Percentiles rank a stretch among this genome's conserved stretches.
phyloP scores from a whole-genome alignment of 92 coral and sea anemone species.

The Palythoa caribaeorum region DNA sequence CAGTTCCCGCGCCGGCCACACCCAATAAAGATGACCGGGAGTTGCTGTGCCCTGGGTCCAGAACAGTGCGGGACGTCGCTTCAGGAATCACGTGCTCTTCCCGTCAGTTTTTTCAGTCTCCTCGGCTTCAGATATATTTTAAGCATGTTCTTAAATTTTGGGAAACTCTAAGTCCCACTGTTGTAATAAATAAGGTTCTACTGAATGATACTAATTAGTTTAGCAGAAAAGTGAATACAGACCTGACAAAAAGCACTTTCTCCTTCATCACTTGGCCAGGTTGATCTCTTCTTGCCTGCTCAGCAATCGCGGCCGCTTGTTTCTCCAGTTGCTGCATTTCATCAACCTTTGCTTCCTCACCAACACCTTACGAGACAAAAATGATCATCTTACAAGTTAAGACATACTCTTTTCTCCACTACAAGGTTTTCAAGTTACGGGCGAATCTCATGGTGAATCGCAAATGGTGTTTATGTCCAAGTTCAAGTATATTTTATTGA shows the following conservation, averaged over 20 bases:
- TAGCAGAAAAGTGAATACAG: not conserved
- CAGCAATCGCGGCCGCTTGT: conserved; percentile 81
- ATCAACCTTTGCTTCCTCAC: conserved; percentile 71
- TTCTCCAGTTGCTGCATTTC: conserved; percentile 94
- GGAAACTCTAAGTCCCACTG: no score
- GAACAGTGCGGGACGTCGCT: no score
- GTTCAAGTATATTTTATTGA: no score
- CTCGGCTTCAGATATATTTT: no score
- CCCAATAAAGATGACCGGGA: no score
- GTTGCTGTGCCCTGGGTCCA: no score
- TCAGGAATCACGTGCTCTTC: no score
- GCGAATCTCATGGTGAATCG: not conserved
- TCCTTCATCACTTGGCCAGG: conserved; percentile 72
- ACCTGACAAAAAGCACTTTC: conserved; percentile 98
- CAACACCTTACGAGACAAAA: conserved; percentile 52
- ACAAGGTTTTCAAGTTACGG: not conserved
- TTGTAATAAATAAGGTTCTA: no score
- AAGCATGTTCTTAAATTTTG: no score
- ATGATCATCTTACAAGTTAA: not conserved
- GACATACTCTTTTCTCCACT: not conserved
- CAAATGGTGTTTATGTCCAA: no score
- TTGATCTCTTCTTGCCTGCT: conserved; percentile 81
- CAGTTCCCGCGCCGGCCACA: no score
- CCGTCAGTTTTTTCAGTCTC: no score
- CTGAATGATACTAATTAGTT: not conserved